Base-by-base conservation (phyloP, 2,113 vertebrate species). In the Oenanthe melanoleuca region DNA sequence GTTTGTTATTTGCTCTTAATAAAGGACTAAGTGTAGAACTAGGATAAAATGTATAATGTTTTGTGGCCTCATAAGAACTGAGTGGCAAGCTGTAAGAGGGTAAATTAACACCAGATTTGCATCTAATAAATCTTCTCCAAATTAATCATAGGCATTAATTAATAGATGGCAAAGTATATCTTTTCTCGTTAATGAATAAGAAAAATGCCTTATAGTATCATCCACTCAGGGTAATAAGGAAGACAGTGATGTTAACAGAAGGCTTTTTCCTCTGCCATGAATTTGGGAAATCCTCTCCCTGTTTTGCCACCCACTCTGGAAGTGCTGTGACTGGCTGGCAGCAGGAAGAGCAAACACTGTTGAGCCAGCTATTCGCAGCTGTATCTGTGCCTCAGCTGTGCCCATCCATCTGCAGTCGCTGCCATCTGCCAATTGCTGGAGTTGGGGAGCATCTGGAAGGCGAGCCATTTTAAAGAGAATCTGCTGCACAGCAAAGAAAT, bases 401-500 rank as follows among this genome's bases (percentile, higher is more conserved):
- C 82, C 5, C 55, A 95, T 80, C 92, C 96, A 97, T 96, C 93
- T 95, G 94, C 94, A 93, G 65, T 50, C 86, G 6, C 21, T 94
- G 66, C 89, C 88, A 74, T 92, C 91, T 97, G 95, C 94, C 96
- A 96, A 50, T 72, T 93, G 65, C 82, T 96, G 66, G 52, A 78
- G 66, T 20, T 82, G 92, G 81, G 87, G 59, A 96, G 92, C 95
- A 96, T 97, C 96, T 97, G 96, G 89, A 97, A 95, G 81, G 87
- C 81, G 49, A 96, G 71, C n/a, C 55, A 44, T 87, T 95, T 94
- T 69, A 60, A 81, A 92, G 75, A 63, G 72, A 93, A 80, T 72
- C 38, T 79, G 38, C 69, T 87, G 45, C 63, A 55, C 25, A 33
- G 73, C 42, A 78, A 86, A 88, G 59, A 75, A 92, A 55, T 26